Conservation (phyloP, 2,797 vertebrate species). For the Gymnoscopelus microlampas region DNA sequence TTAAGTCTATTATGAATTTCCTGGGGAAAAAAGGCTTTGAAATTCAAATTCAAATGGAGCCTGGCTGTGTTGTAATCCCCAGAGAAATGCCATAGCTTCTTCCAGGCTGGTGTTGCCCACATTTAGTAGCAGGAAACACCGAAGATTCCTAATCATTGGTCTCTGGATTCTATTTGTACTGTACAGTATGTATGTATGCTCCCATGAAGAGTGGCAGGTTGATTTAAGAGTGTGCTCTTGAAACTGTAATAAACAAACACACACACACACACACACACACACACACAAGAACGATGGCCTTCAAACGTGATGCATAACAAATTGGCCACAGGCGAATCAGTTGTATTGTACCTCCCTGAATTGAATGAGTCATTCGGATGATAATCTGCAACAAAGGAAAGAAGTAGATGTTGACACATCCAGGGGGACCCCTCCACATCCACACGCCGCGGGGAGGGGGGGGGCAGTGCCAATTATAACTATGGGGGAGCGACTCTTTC, state of each 20-base stretch:
- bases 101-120: slow-evolving; percentile 32
- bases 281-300: slow-evolving; percentile 1
- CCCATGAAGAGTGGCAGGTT: background rate
- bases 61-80: slow-evolving; percentile 45
- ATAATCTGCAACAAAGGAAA: slow-evolving; percentile 64
- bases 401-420: slow-evolving; percentile 59
- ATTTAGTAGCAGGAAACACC: slow-evolving; percentile 20
- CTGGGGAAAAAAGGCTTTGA: slow-evolving; percentile 52
- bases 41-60: slow-evolving; percentile 65
- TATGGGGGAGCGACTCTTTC: background rate
- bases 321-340: slow-evolving; percentile 61
- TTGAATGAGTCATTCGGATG: slow-evolving; percentile 52
- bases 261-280: too few relatives aligned
- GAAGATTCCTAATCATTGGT: too few relatives aligned
- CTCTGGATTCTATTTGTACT: too few relatives aligned
- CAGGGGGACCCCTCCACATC: slow-evolving; percentile 45
- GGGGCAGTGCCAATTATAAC: too few relatives aligned
- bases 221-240: background rate
- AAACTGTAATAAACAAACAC: too few relatives aligned
- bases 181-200: too few relatives aligned
- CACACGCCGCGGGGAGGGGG: slow-evolving; percentile 23
- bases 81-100: slow-evolving; percentile 45
- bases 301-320: slow-evolving; percentile 68
- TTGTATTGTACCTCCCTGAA: slow-evolving; percentile 29
- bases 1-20: slow-evolving; percentile 60